These are phyloP conservation scores for Felis catus DNA, from an alignment of 2,113 vertebrate genomes.

Conservation along the genomic window DNA sequence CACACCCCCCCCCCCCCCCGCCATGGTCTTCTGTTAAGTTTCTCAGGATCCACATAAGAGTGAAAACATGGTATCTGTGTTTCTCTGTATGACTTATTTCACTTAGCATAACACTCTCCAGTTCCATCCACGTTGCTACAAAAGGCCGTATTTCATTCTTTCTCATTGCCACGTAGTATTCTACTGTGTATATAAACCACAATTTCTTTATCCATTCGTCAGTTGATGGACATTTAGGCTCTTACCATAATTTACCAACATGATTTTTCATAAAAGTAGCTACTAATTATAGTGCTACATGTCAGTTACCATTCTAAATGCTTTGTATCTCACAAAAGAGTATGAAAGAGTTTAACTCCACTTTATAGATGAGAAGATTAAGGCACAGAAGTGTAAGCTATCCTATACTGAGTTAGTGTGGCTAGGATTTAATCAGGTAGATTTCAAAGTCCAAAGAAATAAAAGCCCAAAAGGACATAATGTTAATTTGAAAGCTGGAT, in stretches of 20 bases:
- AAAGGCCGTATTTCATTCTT: too few relatives aligned
- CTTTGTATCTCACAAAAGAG: neutral
- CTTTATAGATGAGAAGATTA: neutral
- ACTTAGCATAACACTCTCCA: too few relatives aligned
- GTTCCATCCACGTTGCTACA: too few relatives aligned
- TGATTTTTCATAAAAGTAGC: slow-evolving; percentile 8
- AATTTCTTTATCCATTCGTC: too few relatives aligned
- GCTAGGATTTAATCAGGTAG: neutral
- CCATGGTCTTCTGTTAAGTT: too few relatives aligned
- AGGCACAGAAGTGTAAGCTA: neutral
- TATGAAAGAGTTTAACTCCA: neutral
- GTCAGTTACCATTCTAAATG: neutral
- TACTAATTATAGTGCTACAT: neutral
- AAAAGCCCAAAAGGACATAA: neutral
- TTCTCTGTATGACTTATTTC: too few relatives aligned
- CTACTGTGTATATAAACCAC: too few relatives aligned
- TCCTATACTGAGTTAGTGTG: neutral
- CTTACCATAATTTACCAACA: neutral
- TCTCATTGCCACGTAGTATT: too few relatives aligned
- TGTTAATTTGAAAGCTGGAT: neutral
- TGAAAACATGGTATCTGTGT: too few relatives aligned
- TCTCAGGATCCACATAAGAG: too few relatives aligned
- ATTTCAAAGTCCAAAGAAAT: neutral
- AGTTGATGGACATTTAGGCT: too few relatives aligned
- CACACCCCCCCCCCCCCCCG: too few relatives aligned